These are phyloP conservation scores for Entomyzon cyanotis DNA, from an alignment of 2,113 vertebrate genomes.

Conservation along the genomic window DNA sequence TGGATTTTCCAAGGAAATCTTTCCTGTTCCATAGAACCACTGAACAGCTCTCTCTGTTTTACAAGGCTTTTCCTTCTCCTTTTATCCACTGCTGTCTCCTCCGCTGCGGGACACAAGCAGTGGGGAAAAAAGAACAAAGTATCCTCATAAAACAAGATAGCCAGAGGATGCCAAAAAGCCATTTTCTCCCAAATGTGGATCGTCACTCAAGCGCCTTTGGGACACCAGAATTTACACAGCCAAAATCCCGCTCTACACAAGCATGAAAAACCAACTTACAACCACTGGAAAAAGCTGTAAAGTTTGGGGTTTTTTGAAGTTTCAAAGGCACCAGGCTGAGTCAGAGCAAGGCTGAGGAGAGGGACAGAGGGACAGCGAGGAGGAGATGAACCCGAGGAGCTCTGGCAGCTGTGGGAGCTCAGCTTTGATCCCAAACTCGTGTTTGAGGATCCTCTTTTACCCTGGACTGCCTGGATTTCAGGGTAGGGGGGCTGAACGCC, in stretches of 20 bases:
- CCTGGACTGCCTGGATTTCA: neutral
- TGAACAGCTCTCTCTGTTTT: neutral
- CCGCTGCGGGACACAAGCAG: neutral
- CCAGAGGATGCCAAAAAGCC: neutral
- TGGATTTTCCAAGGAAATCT: constrained; percentile 4
- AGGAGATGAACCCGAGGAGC: neutral
- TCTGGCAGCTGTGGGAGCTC: neutral
- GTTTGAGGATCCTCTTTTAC: neutral
- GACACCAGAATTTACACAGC: neutral
- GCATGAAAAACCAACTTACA: neutral
- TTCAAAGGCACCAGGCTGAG: neutral
- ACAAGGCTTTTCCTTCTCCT: neutral
- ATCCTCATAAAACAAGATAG: neutral
- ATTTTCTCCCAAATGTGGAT: neutral
- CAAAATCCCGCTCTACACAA: neutral
- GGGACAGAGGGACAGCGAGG: neutral
- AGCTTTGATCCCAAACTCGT: neutral
- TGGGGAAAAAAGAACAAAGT: neutral
- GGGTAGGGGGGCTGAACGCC: neutral
- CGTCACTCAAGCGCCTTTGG: neutral
- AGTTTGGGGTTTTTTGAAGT: neutral
- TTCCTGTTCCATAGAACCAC: neutral
- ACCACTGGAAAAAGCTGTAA: neutral
- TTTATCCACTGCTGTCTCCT: neutral
- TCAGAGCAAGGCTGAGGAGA: neutral